A percentile compares a stretch with the other conserved stretches of the same genome.
These are phyloP conservation scores for Anableps anableps DNA, from an alignment of 2,797 vertebrate genomes.

Conservation along the genomic window DNA sequence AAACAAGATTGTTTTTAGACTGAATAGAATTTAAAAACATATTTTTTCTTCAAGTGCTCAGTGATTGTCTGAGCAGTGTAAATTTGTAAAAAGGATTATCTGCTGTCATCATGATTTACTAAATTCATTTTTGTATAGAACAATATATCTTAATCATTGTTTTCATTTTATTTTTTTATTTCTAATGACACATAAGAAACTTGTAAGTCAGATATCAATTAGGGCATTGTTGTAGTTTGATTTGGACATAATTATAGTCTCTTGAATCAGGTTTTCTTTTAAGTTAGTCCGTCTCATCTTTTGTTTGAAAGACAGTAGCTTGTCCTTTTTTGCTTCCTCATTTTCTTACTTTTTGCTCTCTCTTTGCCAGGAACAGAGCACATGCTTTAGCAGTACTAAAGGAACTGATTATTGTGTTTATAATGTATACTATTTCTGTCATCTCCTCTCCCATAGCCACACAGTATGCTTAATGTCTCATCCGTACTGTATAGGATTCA, in stretches of 20 bases:
- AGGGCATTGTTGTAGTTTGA: not conserved
- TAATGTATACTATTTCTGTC: conserved; percentile 73
- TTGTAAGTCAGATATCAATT: not conserved
- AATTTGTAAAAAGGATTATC: no score
- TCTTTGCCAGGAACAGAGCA: conserved; percentile 63
- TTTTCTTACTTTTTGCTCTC: conserved; percentile 15
- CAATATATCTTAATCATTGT: no score
- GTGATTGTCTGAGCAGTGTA: no score
- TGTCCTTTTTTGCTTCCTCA: conserved; percentile 1
- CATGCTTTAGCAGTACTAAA: conserved; percentile 74
- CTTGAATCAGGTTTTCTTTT: not conserved
- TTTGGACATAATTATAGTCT: not conserved
- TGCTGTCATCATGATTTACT: no score
- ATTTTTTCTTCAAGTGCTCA: no score
- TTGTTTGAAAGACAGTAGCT: conserved; percentile 9
- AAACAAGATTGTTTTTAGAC: no score
- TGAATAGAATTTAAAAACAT: no score
- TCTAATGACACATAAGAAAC: not conserved
- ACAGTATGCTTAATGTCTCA: not conserved
- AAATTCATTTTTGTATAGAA: no score
- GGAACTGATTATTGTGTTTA: conserved; percentile 79
- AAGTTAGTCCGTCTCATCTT: not conserved
- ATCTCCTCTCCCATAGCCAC: not conserved
- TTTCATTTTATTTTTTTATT: no score
- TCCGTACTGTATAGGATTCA: conserved; percentile 7